A percentile compares a stretch with the other conserved stretches of the same genome.
phyloP scores from a whole-genome alignment of 2,797 vertebrate species.

The Scleropages formosus region DNA sequence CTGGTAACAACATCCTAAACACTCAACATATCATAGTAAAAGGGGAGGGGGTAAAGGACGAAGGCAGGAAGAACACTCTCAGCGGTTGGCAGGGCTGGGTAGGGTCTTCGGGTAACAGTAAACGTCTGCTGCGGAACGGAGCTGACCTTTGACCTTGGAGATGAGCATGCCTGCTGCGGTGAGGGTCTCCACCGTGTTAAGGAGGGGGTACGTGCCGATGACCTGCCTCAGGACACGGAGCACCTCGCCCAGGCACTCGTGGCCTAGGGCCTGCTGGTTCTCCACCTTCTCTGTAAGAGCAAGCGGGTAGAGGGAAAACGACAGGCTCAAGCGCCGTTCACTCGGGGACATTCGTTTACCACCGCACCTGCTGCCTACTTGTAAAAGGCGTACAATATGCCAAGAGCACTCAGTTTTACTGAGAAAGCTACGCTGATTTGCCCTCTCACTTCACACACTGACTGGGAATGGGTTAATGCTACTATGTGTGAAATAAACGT shows the following conservation, averaged over 20 bases:
- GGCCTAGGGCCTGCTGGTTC: constrained; percentile 76
- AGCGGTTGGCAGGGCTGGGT: background rate
- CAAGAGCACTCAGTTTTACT: background rate
- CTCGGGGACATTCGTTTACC: background rate
- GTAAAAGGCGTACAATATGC: background rate
- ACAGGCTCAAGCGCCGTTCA: background rate
- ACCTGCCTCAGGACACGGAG: constrained; percentile 85
- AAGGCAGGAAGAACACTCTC: too few species aligned
- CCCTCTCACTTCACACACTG: too few species aligned
- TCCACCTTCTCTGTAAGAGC: constrained; percentile 74
- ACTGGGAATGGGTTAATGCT: too few species aligned
- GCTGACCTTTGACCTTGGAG: constrained; percentile 91
- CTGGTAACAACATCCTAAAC: background rate
- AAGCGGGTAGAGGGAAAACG: background rate
- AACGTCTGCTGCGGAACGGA: too few species aligned
- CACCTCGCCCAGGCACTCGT: constrained; percentile 87
- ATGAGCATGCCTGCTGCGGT: constrained; percentile 91
- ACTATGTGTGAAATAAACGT: too few species aligned
- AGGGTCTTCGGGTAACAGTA: too few species aligned
- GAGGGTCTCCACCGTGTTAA: constrained; percentile 93
- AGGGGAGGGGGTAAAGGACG: too few species aligned
- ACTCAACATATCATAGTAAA: background rate
- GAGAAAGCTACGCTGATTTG: background rate
- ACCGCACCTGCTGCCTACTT: too few species aligned
- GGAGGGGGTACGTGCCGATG: constrained; percentile 85